A percentile compares a stretch with the other conserved stretches of the same genome.
Evolutionary conservation across 2,888 invertebrate species (phyloP).

Genomic region (Amblyjoppa fuscipennis): DNA sequence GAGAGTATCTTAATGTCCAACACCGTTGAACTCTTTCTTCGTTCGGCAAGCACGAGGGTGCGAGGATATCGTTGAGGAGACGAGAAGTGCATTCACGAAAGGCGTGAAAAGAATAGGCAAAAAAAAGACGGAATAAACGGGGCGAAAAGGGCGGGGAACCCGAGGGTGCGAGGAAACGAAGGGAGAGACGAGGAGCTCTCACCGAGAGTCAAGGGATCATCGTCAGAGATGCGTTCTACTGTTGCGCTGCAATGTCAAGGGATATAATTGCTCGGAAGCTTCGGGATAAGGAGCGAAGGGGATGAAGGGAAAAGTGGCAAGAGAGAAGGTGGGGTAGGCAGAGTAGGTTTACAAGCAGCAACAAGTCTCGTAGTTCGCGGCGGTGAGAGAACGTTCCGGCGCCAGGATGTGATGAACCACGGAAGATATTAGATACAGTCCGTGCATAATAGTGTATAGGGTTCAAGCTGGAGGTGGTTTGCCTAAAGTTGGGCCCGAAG

Average conservation of each 20-base stretch:
- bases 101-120: background rate
- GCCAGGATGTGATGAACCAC: slow-evolving; percentile 24
- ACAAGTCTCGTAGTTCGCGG: slow-evolving; percentile 32
- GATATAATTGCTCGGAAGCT: slow-evolving; percentile 51
- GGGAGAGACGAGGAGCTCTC: background rate
- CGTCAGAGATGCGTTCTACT: slow-evolving; percentile 38
- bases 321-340: slow-evolving; percentile 10
- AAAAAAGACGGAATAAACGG: background rate
- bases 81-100: background rate
- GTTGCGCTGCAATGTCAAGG: slow-evolving; percentile 15
- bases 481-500: slow-evolving; percentile 59
- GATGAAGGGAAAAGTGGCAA: slow-evolving; percentile 1
- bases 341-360: slow-evolving; percentile 44
- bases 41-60: background rate
- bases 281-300: background rate
- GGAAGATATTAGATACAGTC: slow-evolving; percentile 17
- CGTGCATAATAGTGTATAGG: slow-evolving; percentile 16
- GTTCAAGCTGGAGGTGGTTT: background rate
- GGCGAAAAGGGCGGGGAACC: background rate
- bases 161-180: slow-evolving; percentile 5
- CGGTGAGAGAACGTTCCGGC: background rate
- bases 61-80: background rate
- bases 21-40: background rate
- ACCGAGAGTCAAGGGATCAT: slow-evolving; percentile 37
- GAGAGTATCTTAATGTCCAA: background rate